Evolutionary conservation across 2,797 vertebrate genomes (phyloP).

Genomic region (Pseudopleuronectes americanus): DNA sequence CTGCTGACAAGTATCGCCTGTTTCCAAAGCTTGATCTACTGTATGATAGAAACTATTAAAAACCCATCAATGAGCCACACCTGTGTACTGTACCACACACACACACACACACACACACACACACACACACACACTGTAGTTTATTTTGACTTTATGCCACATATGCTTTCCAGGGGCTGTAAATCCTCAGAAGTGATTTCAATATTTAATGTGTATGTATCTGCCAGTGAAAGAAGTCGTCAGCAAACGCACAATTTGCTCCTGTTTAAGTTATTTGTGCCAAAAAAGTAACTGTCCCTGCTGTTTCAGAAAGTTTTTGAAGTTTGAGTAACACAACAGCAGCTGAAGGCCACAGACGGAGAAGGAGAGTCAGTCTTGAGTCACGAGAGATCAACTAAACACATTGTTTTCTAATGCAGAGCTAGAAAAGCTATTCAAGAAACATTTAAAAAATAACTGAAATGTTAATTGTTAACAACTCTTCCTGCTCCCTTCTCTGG

Average conservation of each 20-base stretch:
- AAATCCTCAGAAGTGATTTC: neutral
- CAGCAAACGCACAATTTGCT: no score
- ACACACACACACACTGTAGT: neutral
- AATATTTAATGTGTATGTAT: neutral
- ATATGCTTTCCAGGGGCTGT: neutral
- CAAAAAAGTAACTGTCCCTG: neutral
- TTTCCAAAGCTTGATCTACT: no score
- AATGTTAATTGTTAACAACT: no score
- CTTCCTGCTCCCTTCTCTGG: no score
- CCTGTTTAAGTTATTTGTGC: neutral
- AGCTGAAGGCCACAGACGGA: no score
- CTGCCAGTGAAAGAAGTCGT: neutral
- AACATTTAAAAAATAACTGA: no score
- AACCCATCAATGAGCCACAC: neutral
- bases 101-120: neutral
- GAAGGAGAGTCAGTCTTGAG: no score
- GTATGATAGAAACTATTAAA: neutral
- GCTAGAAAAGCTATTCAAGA: no score
- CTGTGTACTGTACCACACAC: neutral
- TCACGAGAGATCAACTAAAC: no score
- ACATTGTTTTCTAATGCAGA: no score
- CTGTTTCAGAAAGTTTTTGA: neutral
- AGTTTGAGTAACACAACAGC: no score
- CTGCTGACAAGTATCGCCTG: no score
- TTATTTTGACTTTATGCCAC: neutral